A percentile compares a stretch with the other conserved stretches of the same genome.
These are phyloP conservation scores for Gari tellinella DNA, from an alignment of 2,888 invertebrate genomes.

Conservation along the genomic window DNA sequence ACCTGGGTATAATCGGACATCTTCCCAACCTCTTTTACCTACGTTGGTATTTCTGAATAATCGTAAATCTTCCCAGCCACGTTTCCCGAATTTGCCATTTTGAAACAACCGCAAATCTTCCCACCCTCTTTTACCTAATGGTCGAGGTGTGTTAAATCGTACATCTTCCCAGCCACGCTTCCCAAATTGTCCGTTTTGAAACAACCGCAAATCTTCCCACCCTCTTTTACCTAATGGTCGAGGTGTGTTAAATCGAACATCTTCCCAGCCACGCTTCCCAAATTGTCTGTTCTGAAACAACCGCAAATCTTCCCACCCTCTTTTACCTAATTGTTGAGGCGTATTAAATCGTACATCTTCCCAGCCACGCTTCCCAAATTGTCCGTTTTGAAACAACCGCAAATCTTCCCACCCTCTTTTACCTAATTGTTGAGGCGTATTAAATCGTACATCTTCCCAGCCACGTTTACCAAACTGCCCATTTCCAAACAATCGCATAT, in stretches of 20 bases:
- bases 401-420: slow-evolving; percentile 12
- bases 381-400: too few relatives aligned
- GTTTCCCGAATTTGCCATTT: slow-evolving; percentile 4
- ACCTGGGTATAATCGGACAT: too few relatives aligned
- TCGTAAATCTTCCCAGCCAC: slow-evolving; percentile 2
- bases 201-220: too few relatives aligned
- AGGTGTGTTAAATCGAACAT: too few relatives aligned
- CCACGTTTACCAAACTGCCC: slow-evolving; percentile 12
- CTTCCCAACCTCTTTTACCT: slow-evolving; percentile 15
- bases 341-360: slow-evolving; percentile 5
- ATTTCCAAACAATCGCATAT: background rate
- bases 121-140: too few relatives aligned
- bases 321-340: slow-evolving; percentile 5
- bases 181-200: too few relatives aligned
- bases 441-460: background rate
- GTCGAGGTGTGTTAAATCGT: too few relatives aligned
- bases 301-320: slow-evolving; percentile 3
- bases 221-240: too few relatives aligned
- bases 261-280: slow-evolving; percentile 6
- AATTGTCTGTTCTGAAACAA: background rate
- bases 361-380: slow-evolving; percentile 17
- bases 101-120: too few relatives aligned
- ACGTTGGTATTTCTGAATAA: background rate
- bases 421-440: background rate
- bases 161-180: too few relatives aligned